These are phyloP conservation scores for Magallana angulata DNA, from an alignment of 1,140 invertebrate species.

Conservation along the genomic window DNA sequence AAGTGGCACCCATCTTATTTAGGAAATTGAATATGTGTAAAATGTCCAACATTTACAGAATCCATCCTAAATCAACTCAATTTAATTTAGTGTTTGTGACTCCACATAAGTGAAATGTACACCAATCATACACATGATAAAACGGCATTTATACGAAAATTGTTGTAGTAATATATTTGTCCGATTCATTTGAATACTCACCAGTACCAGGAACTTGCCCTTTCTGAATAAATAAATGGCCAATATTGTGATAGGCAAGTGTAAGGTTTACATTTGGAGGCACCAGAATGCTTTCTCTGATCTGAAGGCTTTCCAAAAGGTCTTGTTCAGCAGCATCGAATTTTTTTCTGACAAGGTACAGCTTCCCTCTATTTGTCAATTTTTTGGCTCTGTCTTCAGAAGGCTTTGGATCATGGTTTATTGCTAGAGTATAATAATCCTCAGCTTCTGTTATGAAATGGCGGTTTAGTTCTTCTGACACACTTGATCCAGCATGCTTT, in stretches of 20 bases:
- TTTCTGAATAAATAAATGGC: background rate
- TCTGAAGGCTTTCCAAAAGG: background rate
- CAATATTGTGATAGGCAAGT: background rate
- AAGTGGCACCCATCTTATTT: no score
- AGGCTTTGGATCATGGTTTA: background rate
- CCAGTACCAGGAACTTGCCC: background rate
- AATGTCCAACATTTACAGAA: no score
- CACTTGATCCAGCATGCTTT: background rate
- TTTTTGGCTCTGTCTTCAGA: background rate
- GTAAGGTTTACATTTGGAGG: slow-evolving; percentile 1
- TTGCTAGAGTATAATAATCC: background rate
- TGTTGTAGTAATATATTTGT: no score
- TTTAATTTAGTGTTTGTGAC: no score
- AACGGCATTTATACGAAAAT: no score
- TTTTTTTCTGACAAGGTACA: background rate
- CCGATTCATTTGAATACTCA: background rate
- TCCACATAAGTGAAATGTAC: no score
- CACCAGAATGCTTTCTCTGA: background rate
- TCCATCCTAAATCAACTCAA: no score
- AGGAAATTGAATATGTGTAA: no score
- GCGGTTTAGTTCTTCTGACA: background rate
- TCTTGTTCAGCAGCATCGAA: slow-evolving; percentile 5
- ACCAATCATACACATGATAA: no score
- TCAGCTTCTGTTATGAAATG: background rate
- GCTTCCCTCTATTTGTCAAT: background rate